Conservation (phyloP, 1,140 invertebrate species). For the Diprion similis region DNA sequence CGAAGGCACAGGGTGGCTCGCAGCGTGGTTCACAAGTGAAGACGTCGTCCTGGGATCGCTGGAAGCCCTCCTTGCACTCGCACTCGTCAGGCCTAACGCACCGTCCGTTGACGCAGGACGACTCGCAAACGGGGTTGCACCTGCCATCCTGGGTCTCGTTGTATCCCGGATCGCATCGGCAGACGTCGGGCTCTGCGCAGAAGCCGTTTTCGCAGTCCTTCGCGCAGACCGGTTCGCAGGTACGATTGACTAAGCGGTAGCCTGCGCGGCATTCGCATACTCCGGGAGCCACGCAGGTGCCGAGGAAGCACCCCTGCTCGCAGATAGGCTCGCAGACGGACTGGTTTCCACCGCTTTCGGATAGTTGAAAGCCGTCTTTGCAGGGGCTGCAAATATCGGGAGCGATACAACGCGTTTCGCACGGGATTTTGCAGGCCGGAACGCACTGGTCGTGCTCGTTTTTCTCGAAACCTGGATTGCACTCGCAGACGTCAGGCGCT, state of each 20-base stretch:
- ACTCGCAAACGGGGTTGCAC: conserved; percentile 47
- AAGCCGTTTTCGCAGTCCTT: not conserved
- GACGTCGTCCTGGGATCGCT: conserved; percentile 16
- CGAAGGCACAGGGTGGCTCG: conserved; percentile 22
- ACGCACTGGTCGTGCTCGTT: not conserved
- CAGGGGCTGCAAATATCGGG: conserved; percentile 66
- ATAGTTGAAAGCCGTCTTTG: conserved; percentile 36
- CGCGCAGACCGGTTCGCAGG: conserved; percentile 12
- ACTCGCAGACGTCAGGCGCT: not conserved
- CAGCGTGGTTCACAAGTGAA: conserved; percentile 34
- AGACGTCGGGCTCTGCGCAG: conserved; percentile 36
- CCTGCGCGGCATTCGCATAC: conserved; percentile 37
- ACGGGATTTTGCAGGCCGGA: conserved; percentile 48
- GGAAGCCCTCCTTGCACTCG: conserved; percentile 39
- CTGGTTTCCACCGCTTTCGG: conserved; percentile 7
- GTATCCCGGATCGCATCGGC: conserved; percentile 36
- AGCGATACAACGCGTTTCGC: conserved; percentile 68
- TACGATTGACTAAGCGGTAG: conserved; percentile 10
- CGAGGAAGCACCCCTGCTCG: conserved; percentile 27
- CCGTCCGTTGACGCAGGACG: conserved; percentile 49
- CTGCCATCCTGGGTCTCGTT: conserved; percentile 24
- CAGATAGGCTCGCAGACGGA: conserved; percentile 34
- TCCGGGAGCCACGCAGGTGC: conserved; percentile 35
- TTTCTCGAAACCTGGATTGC: conserved; percentile 9
- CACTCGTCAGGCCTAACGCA: conserved; percentile 57